Conservation (phyloP, 2,888 invertebrate species). For the Perizoma flavofasciatum region DNA sequence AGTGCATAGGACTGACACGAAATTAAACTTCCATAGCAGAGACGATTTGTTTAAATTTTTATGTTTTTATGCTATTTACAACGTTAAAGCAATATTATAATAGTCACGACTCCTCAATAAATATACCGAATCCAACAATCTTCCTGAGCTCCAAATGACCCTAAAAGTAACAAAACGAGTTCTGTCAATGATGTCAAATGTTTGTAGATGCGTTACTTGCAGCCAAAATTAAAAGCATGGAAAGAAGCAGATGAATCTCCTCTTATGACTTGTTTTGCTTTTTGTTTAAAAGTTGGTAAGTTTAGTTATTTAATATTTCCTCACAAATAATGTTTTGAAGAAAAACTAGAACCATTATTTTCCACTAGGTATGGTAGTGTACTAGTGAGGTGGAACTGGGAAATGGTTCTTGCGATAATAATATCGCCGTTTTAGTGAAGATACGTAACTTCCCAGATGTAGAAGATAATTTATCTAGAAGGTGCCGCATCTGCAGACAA, state of each 20-base stretch:
- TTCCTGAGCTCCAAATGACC: slow-evolving; percentile 24
- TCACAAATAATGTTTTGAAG: too few relatives aligned
- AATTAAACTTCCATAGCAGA: neutral
- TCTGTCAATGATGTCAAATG: slow-evolving; percentile 9
- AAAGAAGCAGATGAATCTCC: neutral
- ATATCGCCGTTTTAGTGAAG: too few relatives aligned
- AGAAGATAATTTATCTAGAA: neutral
- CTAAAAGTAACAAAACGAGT: slow-evolving; percentile 23
- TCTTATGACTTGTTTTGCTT: too few relatives aligned
- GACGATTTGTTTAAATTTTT: slow-evolving; percentile 10
- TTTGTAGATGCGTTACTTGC: slow-evolving; percentile 14
- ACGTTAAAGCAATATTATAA: slow-evolving; percentile 22
- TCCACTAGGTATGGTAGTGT: too few relatives aligned
- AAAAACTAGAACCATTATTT: too few relatives aligned
- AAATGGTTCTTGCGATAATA: too few relatives aligned
- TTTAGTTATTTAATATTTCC: too few relatives aligned
- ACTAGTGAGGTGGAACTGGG: too few relatives aligned
- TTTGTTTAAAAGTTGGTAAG: too few relatives aligned
- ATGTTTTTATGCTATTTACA: slow-evolving; percentile 26
- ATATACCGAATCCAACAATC: slow-evolving; percentile 28
- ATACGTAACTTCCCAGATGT: too few relatives aligned
- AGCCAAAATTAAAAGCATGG: neutral
- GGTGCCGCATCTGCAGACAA: slow-evolving; percentile 7
- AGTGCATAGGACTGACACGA: neutral
- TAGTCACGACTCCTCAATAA: slow-evolving; percentile 27